These are phyloP conservation scores for Calyptomena viridis DNA, from an alignment of 2,113 vertebrate genomes.

Conservation along the genomic window DNA sequence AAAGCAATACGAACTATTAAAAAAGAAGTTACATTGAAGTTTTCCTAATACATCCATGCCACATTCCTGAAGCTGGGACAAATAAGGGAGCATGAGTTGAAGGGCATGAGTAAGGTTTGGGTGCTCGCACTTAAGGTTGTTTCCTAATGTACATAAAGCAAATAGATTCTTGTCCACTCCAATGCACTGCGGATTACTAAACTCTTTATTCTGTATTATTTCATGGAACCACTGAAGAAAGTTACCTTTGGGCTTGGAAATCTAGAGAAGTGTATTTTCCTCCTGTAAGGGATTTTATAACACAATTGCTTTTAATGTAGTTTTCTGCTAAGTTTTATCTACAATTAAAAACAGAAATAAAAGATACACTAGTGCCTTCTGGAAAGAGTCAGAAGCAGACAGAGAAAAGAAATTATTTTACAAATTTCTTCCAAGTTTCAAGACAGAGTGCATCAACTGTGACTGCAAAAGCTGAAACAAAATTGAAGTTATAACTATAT, in stretches of 20 bases:
- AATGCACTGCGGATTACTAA: rapidly evolving
- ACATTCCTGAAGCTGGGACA: not conserved
- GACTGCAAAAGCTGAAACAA: constrained; percentile 1
- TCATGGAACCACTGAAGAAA: not conserved
- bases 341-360: not conserved
- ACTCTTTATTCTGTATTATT: not conserved
- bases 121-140: not conserved
- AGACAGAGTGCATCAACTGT: not conserved
- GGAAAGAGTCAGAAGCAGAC: not conserved
- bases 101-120: not conserved
- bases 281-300: not conserved
- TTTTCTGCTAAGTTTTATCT: not conserved
- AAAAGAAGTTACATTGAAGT: not conserved
- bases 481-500: constrained; percentile 57
- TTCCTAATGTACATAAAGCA: not conserved
- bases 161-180: not conserved
- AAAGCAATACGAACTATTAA: not conserved
- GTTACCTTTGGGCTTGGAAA: not conserved
- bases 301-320: not conserved
- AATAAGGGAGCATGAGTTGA: not conserved
- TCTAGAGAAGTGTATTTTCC: not conserved
- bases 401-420: not conserved
- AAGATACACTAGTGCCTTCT: not conserved
- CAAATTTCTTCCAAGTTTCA: constrained; percentile 12
- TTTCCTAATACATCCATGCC: not conserved